Conservation (phyloP, 2,888 invertebrate species). For the Pheosia tremula region DNA sequence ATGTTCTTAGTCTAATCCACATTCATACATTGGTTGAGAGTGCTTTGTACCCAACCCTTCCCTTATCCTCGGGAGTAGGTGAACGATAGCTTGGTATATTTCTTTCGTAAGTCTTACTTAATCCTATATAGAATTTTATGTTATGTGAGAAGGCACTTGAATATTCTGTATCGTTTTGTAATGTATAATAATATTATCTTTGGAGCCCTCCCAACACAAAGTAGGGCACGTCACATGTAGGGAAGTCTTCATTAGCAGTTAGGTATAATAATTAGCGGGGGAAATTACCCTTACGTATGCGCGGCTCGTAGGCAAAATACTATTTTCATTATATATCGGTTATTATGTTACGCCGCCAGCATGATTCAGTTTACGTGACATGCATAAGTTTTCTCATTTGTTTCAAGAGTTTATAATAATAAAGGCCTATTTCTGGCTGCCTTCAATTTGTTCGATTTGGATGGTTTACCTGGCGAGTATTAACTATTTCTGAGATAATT, state of each 20-base stretch:
- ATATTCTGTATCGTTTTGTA: neutral
- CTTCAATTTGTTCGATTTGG: neutral
- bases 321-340: conserved; percentile 49
- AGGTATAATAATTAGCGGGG: conserved; percentile 37
- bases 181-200: neutral
- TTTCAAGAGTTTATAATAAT: neutral
- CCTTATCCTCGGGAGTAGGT: too few species aligned
- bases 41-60: too few species aligned
- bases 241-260: conserved; percentile 31
- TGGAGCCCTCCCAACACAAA: neutral
- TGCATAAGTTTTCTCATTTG: conserved; percentile 20
- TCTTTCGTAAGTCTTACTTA: too few species aligned
- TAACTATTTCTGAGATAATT: too few species aligned
- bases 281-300: conserved; percentile 57
- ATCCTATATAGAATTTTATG: too few species aligned
- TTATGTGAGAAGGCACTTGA: too few species aligned
- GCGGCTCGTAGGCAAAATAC: conserved; percentile 52
- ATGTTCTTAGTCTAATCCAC: too few species aligned
- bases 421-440: neutral
- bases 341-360: conserved; percentile 49
- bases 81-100: too few species aligned
- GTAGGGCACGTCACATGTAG: conserved; percentile 6
- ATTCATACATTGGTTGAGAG: too few species aligned
- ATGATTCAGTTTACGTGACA: conserved; percentile 43
- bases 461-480: neutral